Evolutionary conservation across 2,113 vertebrate species (phyloP), one percentile per base, ranked within the genome.

Genomic region (Oreochromis tanganicae): DNA sequence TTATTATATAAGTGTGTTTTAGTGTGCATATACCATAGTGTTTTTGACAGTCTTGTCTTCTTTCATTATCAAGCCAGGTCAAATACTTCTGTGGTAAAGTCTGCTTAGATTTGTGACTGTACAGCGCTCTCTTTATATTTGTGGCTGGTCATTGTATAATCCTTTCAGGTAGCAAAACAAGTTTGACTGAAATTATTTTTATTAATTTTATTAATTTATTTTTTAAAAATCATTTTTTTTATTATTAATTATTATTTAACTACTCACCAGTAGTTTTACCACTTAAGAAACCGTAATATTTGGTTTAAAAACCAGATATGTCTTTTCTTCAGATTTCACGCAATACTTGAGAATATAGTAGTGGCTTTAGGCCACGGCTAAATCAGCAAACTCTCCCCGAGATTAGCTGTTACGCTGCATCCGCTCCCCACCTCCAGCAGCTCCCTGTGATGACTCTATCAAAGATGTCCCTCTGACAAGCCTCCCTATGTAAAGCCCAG

Each of bases 381-480:
- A 93, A 91, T 90, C 59, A 78, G 90, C 16, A 29, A 85, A 90
- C 83, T 91, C 81, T 91, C 86, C 90, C 92, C 82, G 63, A 95
- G 94, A 92, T 94, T 96, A 96, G 96, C 94, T 86, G 92, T 93
- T 93, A 52, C 66, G 56, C 95, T 92, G 82, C 90, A 55, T 89
- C 89, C 88, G 24, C 86, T 92, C 88, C 94, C 93, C 93, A 91
- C 90, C 93, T 94, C 80, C 94, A 92, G 95, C 95, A 92, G 92
- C 92, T 89, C 93, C 91, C 92, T 93, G 91, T 94, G 96, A 94
- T 88, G 93, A 85, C 87, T 89, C 92, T 94, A 89, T 96, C 93
- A 95, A 94, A 94, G 96, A 97, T 93, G 96, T 92, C 92, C 95
- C 91, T 91, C 91, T 95, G 96, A 93, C 90, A 86, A 92, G 95